Base-by-base conservation (phyloP, 2,888 invertebrate species). In the Pristionchus fissidentatus region DNA sequence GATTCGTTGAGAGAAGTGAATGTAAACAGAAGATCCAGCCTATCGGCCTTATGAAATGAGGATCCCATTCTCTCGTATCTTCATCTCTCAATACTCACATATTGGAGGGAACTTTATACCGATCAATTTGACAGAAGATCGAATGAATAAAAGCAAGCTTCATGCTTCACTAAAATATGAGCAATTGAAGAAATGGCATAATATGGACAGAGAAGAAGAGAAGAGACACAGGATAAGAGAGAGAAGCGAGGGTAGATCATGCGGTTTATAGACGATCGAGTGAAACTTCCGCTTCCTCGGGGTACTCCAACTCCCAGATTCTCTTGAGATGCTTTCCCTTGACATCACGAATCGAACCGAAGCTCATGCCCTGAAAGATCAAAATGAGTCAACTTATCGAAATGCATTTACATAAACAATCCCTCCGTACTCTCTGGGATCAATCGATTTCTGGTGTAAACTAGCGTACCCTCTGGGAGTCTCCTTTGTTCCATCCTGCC, bases 401-500 rank as follows among this genome's bases (percentile, higher is more conserved):
- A 10, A 10, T 60, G 29, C 60, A 8, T 10, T 60, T 8, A 22
- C 60, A 10, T 10, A 22, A 8, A 26, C 60, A 60, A 26, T 15
- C n/a, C n/a, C n/a, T n/a, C n/a, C n/a, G 22, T n/a, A 62, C 66
- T 7, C 22, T 10, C 1, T 3, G 22, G 15, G 35, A 29, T 83
- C n/a, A 73, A 38, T 73, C 3, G 70, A 10, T n/a, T n/a, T n/a
- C n/a, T 22, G 55, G 55, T 19, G 0, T 13, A 35, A 29, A n/a
- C 7, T n/a, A 13, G n/a, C 73, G 7, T 15, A 87, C 89, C 88
- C 90, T 91, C 88, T 92, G 92, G 22, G 91, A 92, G 87, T 92
- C 92, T 88, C 91, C 92, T 87, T 88, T 90, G 87, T 92, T 92
- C 92, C 92, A 92, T 84, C 92, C 92, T 84, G 92, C 92, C 84